These are phyloP conservation scores for Grammomys surdaster DNA, from an alignment of 2,113 vertebrate genomes.

Conservation along the genomic window DNA sequence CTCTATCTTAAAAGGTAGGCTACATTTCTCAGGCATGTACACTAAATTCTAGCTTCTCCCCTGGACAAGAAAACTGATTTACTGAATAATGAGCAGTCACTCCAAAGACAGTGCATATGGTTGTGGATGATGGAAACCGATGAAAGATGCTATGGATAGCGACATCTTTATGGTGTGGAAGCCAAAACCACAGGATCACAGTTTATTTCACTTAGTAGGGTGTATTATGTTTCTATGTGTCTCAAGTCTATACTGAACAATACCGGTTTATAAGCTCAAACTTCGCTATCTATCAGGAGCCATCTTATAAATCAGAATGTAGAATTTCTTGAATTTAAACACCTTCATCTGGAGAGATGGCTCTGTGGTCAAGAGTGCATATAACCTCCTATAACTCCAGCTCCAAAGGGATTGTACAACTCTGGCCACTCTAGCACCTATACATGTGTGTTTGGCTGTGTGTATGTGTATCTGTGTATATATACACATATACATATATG, in stretches of 20 bases:
- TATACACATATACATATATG: not conserved
- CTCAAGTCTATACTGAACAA: not conserved
- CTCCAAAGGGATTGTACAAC: not conserved
- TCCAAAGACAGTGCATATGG: not conserved
- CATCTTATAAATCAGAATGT: not conserved
- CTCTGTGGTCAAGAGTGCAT: not conserved
- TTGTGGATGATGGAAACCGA: not conserved
- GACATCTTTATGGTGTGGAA: not conserved
- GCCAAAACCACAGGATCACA: not conserved
- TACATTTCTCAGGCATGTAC: not conserved
- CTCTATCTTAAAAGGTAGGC: not conserved
- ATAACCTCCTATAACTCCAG: not conserved
- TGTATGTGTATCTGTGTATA: not conserved
- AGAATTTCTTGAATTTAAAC: not conserved
- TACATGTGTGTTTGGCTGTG: not conserved
- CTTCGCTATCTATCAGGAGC: not conserved
- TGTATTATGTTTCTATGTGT: not conserved
- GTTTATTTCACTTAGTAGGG: not conserved
- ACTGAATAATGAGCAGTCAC: not conserved
- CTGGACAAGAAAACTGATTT: not conserved
- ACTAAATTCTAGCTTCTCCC: not conserved
- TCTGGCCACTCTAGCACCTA: not conserved
- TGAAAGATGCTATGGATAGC: not conserved
- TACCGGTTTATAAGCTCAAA: not conserved
- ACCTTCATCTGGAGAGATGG: not conserved